Conservation (phyloP, 2,113 vertebrate genomes). For the Aleadryas rufinucha region DNA sequence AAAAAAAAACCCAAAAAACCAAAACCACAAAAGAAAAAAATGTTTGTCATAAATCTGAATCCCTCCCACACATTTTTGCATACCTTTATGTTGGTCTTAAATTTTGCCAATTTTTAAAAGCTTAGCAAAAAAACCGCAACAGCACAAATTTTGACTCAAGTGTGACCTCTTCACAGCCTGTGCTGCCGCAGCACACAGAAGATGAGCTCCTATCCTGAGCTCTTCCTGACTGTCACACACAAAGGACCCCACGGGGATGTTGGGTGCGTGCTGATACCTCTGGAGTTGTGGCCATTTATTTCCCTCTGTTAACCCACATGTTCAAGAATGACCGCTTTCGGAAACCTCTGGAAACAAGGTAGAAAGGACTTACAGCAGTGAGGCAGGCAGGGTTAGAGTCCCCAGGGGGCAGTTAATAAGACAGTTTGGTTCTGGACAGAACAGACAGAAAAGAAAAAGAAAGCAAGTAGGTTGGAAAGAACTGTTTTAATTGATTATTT, state of each 20-base stretch:
- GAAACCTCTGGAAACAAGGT: constrained; percentile 68
- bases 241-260: not conserved
- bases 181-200: not conserved
- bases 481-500: constrained; percentile 43
- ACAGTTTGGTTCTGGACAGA: constrained; percentile 97
- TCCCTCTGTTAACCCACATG: not conserved
- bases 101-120: not conserved
- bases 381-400: constrained; percentile 95
- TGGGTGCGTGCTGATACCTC: fast-evolving
- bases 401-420: constrained; percentile 99
- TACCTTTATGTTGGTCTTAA: not conserved
- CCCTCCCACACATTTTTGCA: not conserved
- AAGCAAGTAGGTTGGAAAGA: constrained; percentile 80
- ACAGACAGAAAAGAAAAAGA: constrained; percentile 82
- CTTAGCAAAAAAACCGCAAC: not conserved
- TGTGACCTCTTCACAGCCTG: not conserved
- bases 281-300: not conserved
- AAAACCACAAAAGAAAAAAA: too few species aligned
- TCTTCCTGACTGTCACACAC: not conserved
- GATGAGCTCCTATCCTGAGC: not conserved
- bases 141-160: not conserved
- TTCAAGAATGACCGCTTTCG: not conserved
- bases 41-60: not conserved
- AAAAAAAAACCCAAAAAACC: too few species aligned
- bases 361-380: constrained; percentile 94